Evolutionary conservation across 2,113 vertebrate species (phyloP).

Genomic region (Serilophus lunatus): DNA sequence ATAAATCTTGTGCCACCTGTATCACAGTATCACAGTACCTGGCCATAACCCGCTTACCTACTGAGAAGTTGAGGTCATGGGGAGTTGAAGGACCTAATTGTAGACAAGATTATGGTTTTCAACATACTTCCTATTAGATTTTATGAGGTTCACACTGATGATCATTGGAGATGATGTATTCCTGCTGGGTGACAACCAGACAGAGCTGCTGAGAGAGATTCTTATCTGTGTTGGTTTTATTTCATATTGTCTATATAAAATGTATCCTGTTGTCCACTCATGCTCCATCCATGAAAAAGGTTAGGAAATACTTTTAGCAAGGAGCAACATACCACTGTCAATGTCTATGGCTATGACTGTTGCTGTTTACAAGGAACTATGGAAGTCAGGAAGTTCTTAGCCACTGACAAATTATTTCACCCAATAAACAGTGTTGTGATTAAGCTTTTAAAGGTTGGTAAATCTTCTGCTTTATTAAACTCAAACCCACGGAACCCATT

Average conservation of each 20-base stretch:
- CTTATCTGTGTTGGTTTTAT: background rate
- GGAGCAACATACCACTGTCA: background rate
- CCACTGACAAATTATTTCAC: slow-evolving; percentile 61
- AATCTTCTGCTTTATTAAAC: slow-evolving; percentile 76
- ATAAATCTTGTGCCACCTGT: background rate
- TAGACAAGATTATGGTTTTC: background rate
- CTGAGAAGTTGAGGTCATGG: background rate
- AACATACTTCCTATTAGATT: background rate
- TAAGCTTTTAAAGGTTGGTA: slow-evolving; percentile 73
- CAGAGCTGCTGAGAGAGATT: background rate
- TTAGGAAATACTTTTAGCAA: background rate
- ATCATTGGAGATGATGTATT: background rate
- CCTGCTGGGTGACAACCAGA: background rate
- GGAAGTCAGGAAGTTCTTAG: slow-evolving; percentile 11
- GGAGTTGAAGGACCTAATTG: background rate
- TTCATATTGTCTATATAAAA: background rate
- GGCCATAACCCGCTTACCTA: background rate
- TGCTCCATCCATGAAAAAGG: background rate
- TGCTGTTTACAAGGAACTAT: background rate
- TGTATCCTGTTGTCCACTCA: background rate
- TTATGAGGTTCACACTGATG: background rate
- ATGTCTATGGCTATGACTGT: background rate
- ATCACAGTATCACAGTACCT: too few species aligned
- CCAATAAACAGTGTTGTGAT: slow-evolving; percentile 23
- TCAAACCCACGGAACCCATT: slow-evolving; percentile 54